phyloP scores from a whole-genome alignment of 1,140 invertebrate species.

The Frieseomelitta varia region DNA sequence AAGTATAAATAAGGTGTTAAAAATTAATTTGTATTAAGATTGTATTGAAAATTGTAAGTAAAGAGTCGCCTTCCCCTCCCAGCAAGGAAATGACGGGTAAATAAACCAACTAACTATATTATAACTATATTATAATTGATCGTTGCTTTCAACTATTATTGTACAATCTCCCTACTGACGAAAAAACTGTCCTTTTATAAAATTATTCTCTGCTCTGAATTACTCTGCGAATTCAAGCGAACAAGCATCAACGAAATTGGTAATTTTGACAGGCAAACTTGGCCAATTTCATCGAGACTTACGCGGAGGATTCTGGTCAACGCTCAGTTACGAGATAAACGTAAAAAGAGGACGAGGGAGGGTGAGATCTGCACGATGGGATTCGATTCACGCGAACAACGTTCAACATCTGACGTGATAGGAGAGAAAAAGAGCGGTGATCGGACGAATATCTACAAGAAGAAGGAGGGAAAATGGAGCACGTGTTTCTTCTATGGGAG shows the following conservation, averaged over 20 bases:
- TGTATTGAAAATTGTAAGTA: too few relatives aligned
- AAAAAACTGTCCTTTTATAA: too few relatives aligned
- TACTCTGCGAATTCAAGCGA: too few relatives aligned
- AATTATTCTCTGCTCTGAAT: too few relatives aligned
- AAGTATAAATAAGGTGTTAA: too few relatives aligned
- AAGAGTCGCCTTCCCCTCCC: too few relatives aligned
- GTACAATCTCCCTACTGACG: too few relatives aligned
- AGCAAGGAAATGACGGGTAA: too few relatives aligned
- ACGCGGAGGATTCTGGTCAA: slow-evolving; percentile 22
- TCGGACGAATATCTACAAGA: slow-evolving; percentile 19
- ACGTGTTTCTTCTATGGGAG: slow-evolving; percentile 76
- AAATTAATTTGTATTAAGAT: too few relatives aligned
- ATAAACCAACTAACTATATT: too few relatives aligned
- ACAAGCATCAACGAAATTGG: slow-evolving; percentile 4
- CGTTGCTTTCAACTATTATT: too few relatives aligned
- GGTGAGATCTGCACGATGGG: slow-evolving; percentile 21
- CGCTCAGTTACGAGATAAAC: slow-evolving; percentile 47
- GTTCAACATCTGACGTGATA: slow-evolving; percentile 27
- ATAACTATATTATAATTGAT: too few relatives aligned
- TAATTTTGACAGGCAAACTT: neutral
- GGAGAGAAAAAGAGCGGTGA: slow-evolving; percentile 39
- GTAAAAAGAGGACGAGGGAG: slow-evolving; percentile 1
- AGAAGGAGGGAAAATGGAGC: slow-evolving; percentile 61
- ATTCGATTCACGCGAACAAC: slow-evolving; percentile 59
- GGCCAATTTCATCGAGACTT: neutral